Percentiles rank a stretch among this genome's conserved stretches.
These are phyloP conservation scores for Pipistrellus pipistrellus DNA, from an alignment of 2,797 vertebrate genomes.

Conservation along the genomic window DNA sequence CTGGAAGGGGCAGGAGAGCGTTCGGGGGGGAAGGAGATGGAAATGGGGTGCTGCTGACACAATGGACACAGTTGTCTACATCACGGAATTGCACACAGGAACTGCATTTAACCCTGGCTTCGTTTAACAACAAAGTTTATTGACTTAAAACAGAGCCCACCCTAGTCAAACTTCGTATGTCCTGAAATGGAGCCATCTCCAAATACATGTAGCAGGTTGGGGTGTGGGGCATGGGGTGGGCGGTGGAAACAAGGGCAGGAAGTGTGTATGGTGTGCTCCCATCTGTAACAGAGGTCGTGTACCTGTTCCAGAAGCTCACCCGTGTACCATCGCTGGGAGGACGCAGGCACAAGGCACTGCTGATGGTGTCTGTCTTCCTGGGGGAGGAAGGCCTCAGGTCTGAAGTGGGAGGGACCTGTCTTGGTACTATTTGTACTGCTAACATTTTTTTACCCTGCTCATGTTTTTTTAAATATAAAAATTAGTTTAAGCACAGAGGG, in stretches of 20 bases:
- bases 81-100: neutral
- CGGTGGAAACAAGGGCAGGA: neutral
- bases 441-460: constrained; percentile 40
- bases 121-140: neutral
- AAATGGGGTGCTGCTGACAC: neutral
- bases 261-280: neutral
- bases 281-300: neutral
- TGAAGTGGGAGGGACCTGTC: neutral
- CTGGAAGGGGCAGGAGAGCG: neutral
- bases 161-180: neutral
- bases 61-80: neutral
- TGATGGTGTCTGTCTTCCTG: neutral
- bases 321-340: neutral
- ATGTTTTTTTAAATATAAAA: constrained; percentile 7
- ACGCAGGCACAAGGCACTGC: neutral
- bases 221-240: neutral
- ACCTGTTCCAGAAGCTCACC: neutral
- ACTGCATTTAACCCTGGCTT: neutral
- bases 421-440: neutral
- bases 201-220: neutral
- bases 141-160: neutral
- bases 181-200: constrained; percentile 26
- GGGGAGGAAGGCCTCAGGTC: neutral
- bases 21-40: neutral
- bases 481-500: neutral